Conservation (phyloP, 2,797 vertebrate genomes). For the Nyctibius grandis region DNA sequence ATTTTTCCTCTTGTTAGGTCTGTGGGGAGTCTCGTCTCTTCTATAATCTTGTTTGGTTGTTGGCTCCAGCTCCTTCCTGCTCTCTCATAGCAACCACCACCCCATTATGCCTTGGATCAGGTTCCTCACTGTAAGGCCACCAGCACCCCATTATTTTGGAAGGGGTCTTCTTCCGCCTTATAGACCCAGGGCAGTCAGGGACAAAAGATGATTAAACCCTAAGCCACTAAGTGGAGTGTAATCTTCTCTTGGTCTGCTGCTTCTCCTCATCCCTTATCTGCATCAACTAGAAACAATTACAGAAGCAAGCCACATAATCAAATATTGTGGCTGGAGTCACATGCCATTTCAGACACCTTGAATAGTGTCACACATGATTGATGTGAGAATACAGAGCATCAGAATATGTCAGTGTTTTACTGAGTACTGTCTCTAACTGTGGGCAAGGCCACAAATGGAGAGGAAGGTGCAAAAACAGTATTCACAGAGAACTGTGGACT, state of each 20-base stretch:
- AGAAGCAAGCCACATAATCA: background rate
- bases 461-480: background rate
- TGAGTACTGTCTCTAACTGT: background rate
- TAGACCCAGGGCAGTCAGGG: background rate
- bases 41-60: background rate
- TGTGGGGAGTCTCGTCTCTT: background rate
- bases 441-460: background rate
- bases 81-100: background rate
- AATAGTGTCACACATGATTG: background rate
- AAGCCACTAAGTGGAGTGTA: background rate
- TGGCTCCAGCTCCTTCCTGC: background rate
- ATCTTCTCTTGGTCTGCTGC: background rate
- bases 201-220: background rate
- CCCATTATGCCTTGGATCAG: background rate
- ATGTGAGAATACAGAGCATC: background rate
- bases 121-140: background rate
- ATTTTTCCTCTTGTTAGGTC: background rate
- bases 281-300: background rate
- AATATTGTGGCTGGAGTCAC: background rate
- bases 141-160: rapidly evolving
- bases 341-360: background rate
- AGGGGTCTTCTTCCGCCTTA: background rate
- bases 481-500: background rate
- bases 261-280: background rate
- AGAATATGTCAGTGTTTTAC: background rate